A percentile compares a stretch with the other conserved stretches of the same genome.
Evolutionary conservation across 64 coral and sea anemone genomes (phyloP).

Genomic region (Montipora foliosa): DNA sequence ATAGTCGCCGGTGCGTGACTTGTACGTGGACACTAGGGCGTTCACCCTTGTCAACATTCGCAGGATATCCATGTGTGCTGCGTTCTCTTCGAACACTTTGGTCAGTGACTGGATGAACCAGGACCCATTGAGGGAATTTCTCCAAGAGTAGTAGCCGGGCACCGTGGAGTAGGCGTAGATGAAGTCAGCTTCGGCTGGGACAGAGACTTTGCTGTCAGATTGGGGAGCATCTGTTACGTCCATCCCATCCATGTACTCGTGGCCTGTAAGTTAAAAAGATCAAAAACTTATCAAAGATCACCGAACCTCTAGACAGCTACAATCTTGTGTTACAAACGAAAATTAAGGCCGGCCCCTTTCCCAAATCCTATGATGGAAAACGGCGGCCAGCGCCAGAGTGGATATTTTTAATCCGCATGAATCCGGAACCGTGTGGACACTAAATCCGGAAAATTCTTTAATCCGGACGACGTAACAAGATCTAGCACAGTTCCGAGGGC

Average conservation of each 20-base stretch:
- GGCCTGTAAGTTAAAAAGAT: constrained; percentile 36
- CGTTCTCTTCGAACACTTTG: constrained; percentile 74
- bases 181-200: constrained; percentile 95
- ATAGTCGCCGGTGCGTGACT: constrained; percentile 85
- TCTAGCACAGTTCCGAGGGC: no score
- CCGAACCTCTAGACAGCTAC: no score
- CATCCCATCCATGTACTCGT: constrained; percentile 97
- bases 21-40: constrained; percentile 74
- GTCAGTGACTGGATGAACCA: constrained; percentile 93
- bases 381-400: no score
- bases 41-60: constrained; percentile 95
- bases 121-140: constrained; percentile 91
- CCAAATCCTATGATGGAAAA: no score
- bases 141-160: constrained; percentile 95
- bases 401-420: no score
- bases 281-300: not conserved
- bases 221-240: constrained; percentile 66
- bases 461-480: no score
- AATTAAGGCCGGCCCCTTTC: no score
- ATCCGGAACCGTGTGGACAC: no score
- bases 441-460: no score
- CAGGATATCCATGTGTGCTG: constrained; percentile 74
- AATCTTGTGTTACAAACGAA: no score
- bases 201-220: constrained; percentile 58
- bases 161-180: constrained; percentile 96